phyloP scores from a whole-genome alignment of 2,888 invertebrate species.

The Gnatocerus cornutus region DNA sequence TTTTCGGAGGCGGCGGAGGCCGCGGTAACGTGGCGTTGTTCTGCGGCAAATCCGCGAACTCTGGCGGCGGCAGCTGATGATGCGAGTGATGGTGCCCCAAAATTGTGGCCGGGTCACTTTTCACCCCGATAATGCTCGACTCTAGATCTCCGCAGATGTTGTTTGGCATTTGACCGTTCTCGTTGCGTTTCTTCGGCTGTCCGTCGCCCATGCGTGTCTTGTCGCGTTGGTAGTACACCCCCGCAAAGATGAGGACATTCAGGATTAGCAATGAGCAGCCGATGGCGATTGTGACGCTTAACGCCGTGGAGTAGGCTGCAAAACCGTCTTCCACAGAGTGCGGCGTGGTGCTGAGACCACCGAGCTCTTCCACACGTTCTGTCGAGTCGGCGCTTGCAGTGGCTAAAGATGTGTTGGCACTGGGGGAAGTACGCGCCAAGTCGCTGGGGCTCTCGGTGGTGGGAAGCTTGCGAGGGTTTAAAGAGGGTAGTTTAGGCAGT shows the following conservation, averaged over 20 bases:
- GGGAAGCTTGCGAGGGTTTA: constrained; percentile 73
- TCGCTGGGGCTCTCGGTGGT: constrained; percentile 72
- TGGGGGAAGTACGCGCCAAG: constrained; percentile 63
- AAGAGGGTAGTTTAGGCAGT: constrained; percentile 74
- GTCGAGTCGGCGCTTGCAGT: constrained; percentile 64
- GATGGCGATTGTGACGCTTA: constrained; percentile 95
- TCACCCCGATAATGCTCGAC: constrained; percentile 71
- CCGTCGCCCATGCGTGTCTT: constrained; percentile 80
- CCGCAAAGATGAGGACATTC: constrained; percentile 94
- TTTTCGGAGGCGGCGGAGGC: constrained; percentile 79
- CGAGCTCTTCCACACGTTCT: constrained; percentile 73
- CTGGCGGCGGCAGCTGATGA: constrained; percentile 87
- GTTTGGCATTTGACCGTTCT: constrained; percentile 91
- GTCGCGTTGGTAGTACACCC: constrained; percentile 94
- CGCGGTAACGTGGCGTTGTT: constrained; percentile 82
- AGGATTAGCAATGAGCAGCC: constrained; percentile 93
- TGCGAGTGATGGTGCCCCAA: constrained; percentile 84
- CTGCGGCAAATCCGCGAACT: constrained; percentile 86
- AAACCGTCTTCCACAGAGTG: constrained; percentile 87
- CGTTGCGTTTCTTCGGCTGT: constrained; percentile 81
- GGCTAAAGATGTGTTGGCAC: constrained; percentile 67
- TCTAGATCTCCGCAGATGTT: constrained; percentile 91
- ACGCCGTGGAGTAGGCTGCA: constrained; percentile 91
- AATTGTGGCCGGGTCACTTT: constrained; percentile 81
- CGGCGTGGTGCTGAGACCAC: constrained; percentile 71